Evolutionary conservation across 2,888 invertebrate genomes (phyloP), one percentile per base, ranked within the genome.

Genomic region (Baccha elongata): DNA sequence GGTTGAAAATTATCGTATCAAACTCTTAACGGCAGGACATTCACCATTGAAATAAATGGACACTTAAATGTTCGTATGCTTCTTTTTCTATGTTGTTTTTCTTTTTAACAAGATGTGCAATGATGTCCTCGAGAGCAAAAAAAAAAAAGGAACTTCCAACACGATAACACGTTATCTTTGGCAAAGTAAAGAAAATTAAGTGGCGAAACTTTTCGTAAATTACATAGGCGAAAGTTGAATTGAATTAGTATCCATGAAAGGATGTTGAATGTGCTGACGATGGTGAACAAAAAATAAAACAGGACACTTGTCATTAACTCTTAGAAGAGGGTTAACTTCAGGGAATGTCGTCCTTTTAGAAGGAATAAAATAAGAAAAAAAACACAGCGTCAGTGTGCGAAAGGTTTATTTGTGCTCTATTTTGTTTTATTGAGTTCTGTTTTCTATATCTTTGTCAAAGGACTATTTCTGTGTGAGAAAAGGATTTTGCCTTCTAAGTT

Each of bases 141-240:
- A 15, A 15, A n/a, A 13, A 50, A 48, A 44, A 46, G 21, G 7
- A 21, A 46, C 26, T 21, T 46, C 62, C 44, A 17, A 19, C n/a
- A 26, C 48, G 73, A 67, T 48, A 68, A 69, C 69, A 69, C 67
- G 60, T 79, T 79, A 79, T 79, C 79, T 73, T 53, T 23, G 1
- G 1, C 52, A 48, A 48, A 72, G 72, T 37, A 52, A 67, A 72
- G 60, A 79, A 74, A 80, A 80, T 69, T 68, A 69, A 79, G 73
- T 80, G 68, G 73, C 40, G 23, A 80, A 74, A 80, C 74, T 80
- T 80, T 80, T 64, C 40, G 64, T 80, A 74, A 73, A 73, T 79
- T 79, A 79, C 73, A 69, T 64, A 74, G 73, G 74, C 73, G 50
- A 74, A n/a, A 80, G 68, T 74, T 69, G 80, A 74, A 80, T 80